Percentiles rank a stretch among this genome's conserved stretches.
phyloP scores from a whole-genome alignment of 2,888 invertebrate genomes.

The Tanypteryx hageni region DNA sequence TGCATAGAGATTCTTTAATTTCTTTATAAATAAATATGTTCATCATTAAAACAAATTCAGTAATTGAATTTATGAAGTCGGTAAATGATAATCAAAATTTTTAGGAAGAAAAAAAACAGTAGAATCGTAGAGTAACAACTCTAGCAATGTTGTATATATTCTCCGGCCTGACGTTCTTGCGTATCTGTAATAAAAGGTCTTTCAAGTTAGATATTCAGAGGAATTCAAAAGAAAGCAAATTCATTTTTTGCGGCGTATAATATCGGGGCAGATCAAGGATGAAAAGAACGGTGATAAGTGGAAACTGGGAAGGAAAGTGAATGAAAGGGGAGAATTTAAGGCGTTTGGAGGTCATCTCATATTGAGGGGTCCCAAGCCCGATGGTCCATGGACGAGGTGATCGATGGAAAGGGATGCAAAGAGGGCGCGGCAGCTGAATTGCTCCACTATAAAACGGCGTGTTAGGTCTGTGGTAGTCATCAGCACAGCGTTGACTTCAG shows the following conservation, averaged over 20 bases:
- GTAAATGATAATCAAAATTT: too few species aligned
- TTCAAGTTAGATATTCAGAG: too few species aligned
- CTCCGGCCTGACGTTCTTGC: too few species aligned
- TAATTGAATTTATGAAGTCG: too few species aligned
- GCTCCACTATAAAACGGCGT: background rate
- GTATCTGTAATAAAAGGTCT: too few species aligned
- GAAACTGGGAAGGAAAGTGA: background rate
- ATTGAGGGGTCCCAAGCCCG: background rate
- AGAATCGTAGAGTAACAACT: too few species aligned
- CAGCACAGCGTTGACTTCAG: slow-evolving; percentile 43
- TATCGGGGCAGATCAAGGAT: background rate
- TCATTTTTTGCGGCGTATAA: background rate
- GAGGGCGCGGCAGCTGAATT: background rate
- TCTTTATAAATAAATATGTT: too few species aligned
- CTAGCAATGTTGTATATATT: too few species aligned
- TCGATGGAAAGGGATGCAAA: slow-evolving; percentile 13
- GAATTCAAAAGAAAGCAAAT: background rate
- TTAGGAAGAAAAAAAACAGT: too few species aligned
- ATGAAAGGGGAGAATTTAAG: background rate
- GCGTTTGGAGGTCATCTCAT: background rate
- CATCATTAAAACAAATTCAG: too few species aligned
- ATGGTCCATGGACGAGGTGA: slow-evolving; percentile 20
- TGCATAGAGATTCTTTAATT: too few species aligned
- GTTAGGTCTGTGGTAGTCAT: background rate
- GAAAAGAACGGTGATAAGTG: background rate